Evolutionary conservation across 2,888 invertebrate genomes (phyloP), one percentile per base, ranked within the genome.

Genomic region (Papilio elwesi): DNA sequence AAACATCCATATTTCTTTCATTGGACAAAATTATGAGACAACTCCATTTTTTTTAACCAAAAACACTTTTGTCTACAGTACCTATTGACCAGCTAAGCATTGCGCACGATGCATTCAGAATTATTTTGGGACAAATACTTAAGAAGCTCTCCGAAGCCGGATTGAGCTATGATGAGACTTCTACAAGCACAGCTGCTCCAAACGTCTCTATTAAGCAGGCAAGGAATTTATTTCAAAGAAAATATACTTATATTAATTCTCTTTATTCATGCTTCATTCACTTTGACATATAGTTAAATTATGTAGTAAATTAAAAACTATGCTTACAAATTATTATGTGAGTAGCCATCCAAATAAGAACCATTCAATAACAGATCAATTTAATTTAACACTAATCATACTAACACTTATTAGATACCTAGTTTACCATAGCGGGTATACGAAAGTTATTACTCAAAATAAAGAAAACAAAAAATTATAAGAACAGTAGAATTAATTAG

Each of bases 11-110:
- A 26, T 26, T 26, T 26, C 26, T 26, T 26, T 26, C 26, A 26
- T 26, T 26, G 26, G 26, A 2, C 26, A 26, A 26, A 26, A 26
- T 1, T 26, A 26, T 26, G 26, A 26, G 26, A 26, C n/a, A n/a
- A 26, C 26, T 26, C 26, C 9, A 48, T 16, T 38, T 4, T 53
- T 53, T 53, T 51, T 9, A 71, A 48, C n/a, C 16, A 43, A 12
- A 66, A 66, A 65, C 65, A 26, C 6, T 16, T 47, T 68, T 11
- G 43, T 76, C 83, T 91, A 95, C 95, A 83, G 96, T 97, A 80
- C 95, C 96, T 79, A 95, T 96, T 70, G 94, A 97, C 80, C 97
- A 97, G 83, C 94, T 96, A 74, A 96, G 96, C 64, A 94, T 95
- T 67, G 95, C 96, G 67, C 94, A 91, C 57, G 93, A 94, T 87